Base-by-base conservation (phyloP, 2,113 vertebrate species). In the Psittacus erithacus region DNA sequence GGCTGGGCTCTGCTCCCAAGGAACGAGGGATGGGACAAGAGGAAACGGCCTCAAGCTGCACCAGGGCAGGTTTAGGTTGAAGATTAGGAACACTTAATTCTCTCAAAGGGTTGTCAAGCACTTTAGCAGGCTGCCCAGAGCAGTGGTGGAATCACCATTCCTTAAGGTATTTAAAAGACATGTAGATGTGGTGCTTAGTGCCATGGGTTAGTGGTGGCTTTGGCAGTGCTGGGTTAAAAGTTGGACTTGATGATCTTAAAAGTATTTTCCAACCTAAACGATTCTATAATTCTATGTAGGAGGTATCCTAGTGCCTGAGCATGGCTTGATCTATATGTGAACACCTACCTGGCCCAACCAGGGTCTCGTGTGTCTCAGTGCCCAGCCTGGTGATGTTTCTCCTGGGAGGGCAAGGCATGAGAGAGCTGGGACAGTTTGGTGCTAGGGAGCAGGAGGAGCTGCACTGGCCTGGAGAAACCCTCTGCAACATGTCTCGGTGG, bases 271-370 rank as follows among this genome's bases (percentile, higher is more conserved):
- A 33, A 10, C 14, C 20, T 28, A 9, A 71, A 13, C 31, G 10
- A 17, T 71, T 62, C 25, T 33, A 31, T 15, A 27, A 43, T 38
- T 80, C 60, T 33, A 0, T 33, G 7, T 38, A 83, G 43, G 59
- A 76, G 43, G 20, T 64, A 24, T 50, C 1, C 1, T 41, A 63
- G 67, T 79, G 23, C 62, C 44, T 60, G 50, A 20, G 16, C 38
- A 22, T 67, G 55, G 60, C 55, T 18, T 70, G 33, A 88, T 5
- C 41, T 53, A 7, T 22, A 13, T 0, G 1, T 76, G 63, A 57
- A 33, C 24, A 29, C 18, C 35, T 41, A 1, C 19, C 59, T 64
- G 38, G 13, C 68, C 38, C 3, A 3, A 0, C 15, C 2, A 3
- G 52, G 15, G 31, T 47, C 35, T 62, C 1, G 1, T 2, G 0